Base-by-base conservation (phyloP, 2,797 vertebrate genomes). In the Pogonophryne albipinna region DNA sequence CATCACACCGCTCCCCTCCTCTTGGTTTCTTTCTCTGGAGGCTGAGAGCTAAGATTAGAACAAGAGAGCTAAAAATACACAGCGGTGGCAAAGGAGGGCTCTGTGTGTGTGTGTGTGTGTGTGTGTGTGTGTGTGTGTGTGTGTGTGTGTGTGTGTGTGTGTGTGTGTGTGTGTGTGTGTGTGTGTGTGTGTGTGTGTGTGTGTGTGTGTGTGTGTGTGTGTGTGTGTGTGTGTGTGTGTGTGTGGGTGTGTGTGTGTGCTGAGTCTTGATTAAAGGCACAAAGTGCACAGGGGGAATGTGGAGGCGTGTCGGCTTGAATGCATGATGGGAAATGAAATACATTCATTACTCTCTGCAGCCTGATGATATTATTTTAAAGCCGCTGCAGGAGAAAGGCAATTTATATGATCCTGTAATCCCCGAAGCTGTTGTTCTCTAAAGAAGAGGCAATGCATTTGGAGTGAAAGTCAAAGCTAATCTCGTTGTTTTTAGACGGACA, bases 11-110 rank as follows among this genome's bases (percentile, higher is more conserved):
- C 56, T 2, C 62, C 85, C 77, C 77, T 74, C 34, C 34, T 49
- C 27, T 85, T 76, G 34, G 34, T 38, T 38, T 8, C 34, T 38
- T 38, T 2, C 85, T 81, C 76, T 9, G 4, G 87, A 58, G 66
- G 66, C 86, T 55, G 71, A 3, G 81, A 89, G 85, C 92, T 93
- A 94, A 93, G 78, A 92, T 90, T 92, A 92, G 91, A 89, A 89
- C 61, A 51, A 63, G 73, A 58, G 75, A 57, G 85, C 91, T 93
- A 94, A 89, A 94, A 94, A 93, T 94, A 93, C 20, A 78, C 73
- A 50, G 71, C 72, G 12, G 76, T 66, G 74, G 71, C 70, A 11
- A 56, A 34, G 15, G 68, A 34, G 61, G 42, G 13, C 9, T 56
- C 74, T 3, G 83, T 83, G 63, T 58, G 67, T 8, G 3, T 55